phyloP scores from a whole-genome alignment of 1,140 invertebrate species.

The Brachionus rotundiformis region DNA sequence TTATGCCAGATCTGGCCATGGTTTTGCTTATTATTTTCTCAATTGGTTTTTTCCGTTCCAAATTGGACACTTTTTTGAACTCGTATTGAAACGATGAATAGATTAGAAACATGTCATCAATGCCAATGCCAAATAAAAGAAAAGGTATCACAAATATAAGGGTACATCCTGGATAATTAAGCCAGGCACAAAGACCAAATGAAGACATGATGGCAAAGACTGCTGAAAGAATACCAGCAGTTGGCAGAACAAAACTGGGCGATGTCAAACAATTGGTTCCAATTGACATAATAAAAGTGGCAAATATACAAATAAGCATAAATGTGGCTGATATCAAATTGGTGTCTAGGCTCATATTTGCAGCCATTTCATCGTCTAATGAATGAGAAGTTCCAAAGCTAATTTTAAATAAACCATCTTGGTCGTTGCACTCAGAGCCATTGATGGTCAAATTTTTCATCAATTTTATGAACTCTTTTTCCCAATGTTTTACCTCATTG shows the following conservation, averaged over 20 bases:
- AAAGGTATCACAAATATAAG: slow-evolving; percentile 49
- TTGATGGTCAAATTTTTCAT: slow-evolving; percentile 3
- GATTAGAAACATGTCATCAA: slow-evolving; percentile 95
- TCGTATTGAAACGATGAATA: slow-evolving; percentile 81
- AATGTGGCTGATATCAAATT: slow-evolving; percentile 23
- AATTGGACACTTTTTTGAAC: neutral
- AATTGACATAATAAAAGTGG: slow-evolving; percentile 28
- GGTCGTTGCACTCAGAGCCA: neutral
- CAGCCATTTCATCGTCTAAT: slow-evolving; percentile 20
- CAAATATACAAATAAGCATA: neutral
- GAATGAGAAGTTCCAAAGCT: slow-evolving; percentile 12
- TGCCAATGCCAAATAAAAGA: slow-evolving; percentile 78
- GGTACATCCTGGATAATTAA: neutral
- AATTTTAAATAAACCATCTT: neutral
- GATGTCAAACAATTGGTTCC: neutral
- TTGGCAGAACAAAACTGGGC: slow-evolving; percentile 1
- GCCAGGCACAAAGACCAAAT: slow-evolving; percentile 2
- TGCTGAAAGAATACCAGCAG: slow-evolving; percentile 14
- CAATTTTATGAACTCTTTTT: neutral
- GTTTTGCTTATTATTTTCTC: slow-evolving; percentile 81
- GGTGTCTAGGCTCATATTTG: neutral
- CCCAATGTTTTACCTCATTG: neutral
- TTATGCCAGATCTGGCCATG: slow-evolving; percentile 90
- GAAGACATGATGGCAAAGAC: slow-evolving; percentile 1
- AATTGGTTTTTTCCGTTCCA: slow-evolving; percentile 72